Base-by-base conservation (phyloP, 2,888 invertebrate genomes). In the Caenorhabditis becei region DNA sequence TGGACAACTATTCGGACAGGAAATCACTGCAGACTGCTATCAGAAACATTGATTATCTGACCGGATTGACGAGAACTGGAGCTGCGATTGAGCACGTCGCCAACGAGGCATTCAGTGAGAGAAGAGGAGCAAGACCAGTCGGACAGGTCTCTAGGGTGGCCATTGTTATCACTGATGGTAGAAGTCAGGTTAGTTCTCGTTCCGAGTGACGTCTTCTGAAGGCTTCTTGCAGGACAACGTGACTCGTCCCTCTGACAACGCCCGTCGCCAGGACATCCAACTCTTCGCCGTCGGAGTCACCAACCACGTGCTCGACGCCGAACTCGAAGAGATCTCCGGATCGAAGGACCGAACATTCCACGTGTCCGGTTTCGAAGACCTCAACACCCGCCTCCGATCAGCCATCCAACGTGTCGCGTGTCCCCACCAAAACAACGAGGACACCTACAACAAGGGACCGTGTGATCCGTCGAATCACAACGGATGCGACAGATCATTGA, bases 81-180 rank as follows among this genome's bases (percentile, higher is more conserved):
- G 88, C 89, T 11, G 90, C 89, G 28, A 90, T 90, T 66, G 85
- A 88, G 71, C 90, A 90, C 71, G 86, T 90, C 32, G 87, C 83
- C 32, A 82, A 84, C n/a, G 85, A 89, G 65, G 88, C 83, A 2
- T 88, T 88, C 83, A 79, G 80, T 44, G 84, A 87, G 75, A 70
- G 83, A 37, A 62, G 88, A 35, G 90, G 90, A 56, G 89, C 89
- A 16, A 72, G 90, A 54, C 88, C 80, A 61, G 81, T 81, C 18
- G 81, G 81, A 67, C 77, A 81, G n/a, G 87, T 89, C 18, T 88
- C 90, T 0, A 87, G 91, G 80, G 89, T 92, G 0, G 90, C 88
- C n/a, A 89, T 92, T 58, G 91, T 92, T 4, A 90, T 92, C 75
- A 91, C 91, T 5, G 92, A 92, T 71, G 92, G 92, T 37, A 83